Evolutionary conservation across 2,113 vertebrate species (phyloP).

Genomic region (Delphinapterus leucas): DNA sequence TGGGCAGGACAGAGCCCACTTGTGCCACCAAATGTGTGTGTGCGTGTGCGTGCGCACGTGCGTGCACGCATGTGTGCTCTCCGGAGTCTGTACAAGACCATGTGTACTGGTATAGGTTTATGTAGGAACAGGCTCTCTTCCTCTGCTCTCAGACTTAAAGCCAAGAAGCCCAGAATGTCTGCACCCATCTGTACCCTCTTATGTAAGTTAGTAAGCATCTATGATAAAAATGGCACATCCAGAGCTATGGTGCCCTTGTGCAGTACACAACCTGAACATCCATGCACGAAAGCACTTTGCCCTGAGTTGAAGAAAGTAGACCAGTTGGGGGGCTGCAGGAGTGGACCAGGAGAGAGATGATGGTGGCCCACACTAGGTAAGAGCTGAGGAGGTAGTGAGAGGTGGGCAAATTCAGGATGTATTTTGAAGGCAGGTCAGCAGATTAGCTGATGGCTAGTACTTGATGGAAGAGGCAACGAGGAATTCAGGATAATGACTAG

Average conservation of each 20-base stretch:
- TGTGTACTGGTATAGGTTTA: neutral
- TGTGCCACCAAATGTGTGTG: neutral
- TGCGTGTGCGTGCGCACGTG: neutral
- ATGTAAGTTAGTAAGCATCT: constrained; percentile 23
- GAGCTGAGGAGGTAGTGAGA: neutral
- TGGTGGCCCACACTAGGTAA: neutral
- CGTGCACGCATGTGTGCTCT: neutral
- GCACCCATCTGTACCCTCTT: neutral
- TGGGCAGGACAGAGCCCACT: neutral
- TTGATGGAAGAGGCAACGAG: neutral
- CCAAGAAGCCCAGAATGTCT: constrained; percentile 23
- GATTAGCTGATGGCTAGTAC: neutral
- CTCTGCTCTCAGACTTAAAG: neutral
- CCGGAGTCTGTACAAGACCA: neutral
- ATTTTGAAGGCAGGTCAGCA: constrained; percentile 10
- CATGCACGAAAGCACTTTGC: neutral
- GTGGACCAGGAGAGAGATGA: neutral
- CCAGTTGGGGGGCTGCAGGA: neutral
- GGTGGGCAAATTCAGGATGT: neutral
- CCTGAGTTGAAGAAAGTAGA: neutral
- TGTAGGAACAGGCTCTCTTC: neutral
- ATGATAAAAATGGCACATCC: constrained; percentile 20
- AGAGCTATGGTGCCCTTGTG: neutral
- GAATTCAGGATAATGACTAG: neutral
- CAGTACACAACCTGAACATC: constrained; percentile 15